Evolutionary conservation across 2,113 vertebrate species (phyloP).

Genomic region (Megaceryle maxima): DNA sequence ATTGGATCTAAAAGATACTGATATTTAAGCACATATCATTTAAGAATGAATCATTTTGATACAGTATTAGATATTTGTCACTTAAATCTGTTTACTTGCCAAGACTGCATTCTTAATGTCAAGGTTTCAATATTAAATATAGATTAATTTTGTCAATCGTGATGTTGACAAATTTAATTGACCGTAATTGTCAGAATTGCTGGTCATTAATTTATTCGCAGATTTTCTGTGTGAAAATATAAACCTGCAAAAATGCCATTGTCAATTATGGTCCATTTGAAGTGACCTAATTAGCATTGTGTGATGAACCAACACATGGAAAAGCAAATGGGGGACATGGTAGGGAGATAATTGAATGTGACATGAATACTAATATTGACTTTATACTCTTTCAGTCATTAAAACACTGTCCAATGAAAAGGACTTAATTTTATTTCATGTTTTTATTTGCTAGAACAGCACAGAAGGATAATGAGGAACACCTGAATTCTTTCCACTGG

Average conservation of each 20-base stretch:
- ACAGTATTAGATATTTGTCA: not conserved
- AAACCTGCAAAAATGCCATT: constrained; percentile 80
- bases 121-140: constrained; percentile 64
- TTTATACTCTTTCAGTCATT: constrained; percentile 67
- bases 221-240: constrained; percentile 78
- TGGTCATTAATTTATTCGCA: constrained; percentile 84
- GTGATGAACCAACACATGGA: constrained; percentile 77
- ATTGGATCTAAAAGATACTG: not conserved
- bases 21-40: not conserved
- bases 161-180: constrained; percentile 82
- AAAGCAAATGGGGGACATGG: constrained; percentile 74
- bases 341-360: constrained; percentile 78
- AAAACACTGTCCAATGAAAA: constrained; percentile 33
- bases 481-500: constrained; percentile 1
- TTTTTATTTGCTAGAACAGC: not conserved
- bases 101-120: constrained; percentile 21
- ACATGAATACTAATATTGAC: constrained; percentile 81
- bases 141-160: constrained; percentile 64
- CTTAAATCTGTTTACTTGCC: not conserved
- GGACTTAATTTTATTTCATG: not conserved
- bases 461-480: not conserved
- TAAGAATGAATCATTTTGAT: not conserved
- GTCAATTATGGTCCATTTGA: constrained; percentile 80
- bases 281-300: constrained; percentile 87
- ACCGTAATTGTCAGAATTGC: constrained; percentile 84